Conservation (phyloP, 2,113 vertebrate species). For the Meleagris gallopavo region DNA sequence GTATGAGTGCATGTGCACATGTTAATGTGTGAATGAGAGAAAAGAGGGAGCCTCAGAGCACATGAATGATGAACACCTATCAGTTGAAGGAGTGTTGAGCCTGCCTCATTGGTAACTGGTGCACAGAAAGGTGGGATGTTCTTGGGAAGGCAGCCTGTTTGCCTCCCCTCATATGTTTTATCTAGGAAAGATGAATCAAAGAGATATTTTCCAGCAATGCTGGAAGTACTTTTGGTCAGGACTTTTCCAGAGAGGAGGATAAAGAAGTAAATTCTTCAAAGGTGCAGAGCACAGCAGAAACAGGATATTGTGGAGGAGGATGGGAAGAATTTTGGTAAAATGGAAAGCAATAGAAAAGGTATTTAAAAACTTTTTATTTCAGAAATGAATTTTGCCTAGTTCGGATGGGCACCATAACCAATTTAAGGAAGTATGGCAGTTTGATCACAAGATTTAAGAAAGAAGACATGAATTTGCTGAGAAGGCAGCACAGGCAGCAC, state of each 20-base stretch:
- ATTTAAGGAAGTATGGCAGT: background rate
- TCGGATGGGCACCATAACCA: background rate
- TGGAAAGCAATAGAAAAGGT: background rate
- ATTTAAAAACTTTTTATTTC: background rate
- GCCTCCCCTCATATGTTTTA: background rate
- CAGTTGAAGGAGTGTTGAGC: fast-evolving
- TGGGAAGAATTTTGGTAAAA: background rate
- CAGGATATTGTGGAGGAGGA: too few relatives aligned
- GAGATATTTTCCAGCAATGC: background rate
- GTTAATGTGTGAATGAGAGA: background rate
- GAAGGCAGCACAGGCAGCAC: background rate
- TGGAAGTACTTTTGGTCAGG: background rate
- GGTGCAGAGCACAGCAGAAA: background rate
- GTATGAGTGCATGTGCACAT: too few relatives aligned
- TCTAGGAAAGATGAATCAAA: background rate
- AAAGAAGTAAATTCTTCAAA: background rate
- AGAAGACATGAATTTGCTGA: background rate
- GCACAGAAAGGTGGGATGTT: background rate
- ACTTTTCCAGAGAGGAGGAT: background rate
- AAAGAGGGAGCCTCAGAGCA: background rate
- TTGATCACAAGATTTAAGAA: background rate
- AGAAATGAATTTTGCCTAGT: background rate
- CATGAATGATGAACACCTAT: background rate
- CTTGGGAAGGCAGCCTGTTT: background rate
- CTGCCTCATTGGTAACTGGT: fast-evolving